A percentile compares a stretch with the other conserved stretches of the same genome.
phyloP scores from a whole-genome alignment of 2,888 invertebrate genomes.

The Lithophane leautieri region DNA sequence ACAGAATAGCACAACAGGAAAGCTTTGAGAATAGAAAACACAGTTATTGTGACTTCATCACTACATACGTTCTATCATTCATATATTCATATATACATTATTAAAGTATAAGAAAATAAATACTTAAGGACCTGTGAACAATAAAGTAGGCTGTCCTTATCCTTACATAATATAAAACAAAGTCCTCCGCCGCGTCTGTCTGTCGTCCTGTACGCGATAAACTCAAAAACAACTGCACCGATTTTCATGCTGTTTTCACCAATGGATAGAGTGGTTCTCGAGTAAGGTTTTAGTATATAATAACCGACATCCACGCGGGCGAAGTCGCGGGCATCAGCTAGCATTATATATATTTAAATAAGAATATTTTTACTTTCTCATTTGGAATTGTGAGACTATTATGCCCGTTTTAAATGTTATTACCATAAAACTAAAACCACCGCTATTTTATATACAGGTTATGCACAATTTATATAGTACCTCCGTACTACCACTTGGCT shows the following conservation, averaged over 20 bases:
- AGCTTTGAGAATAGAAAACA: background rate
- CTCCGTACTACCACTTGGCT: constrained; percentile 56
- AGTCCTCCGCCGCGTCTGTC: too few species aligned
- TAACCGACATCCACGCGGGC: too few species aligned
- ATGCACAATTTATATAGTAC: constrained; percentile 53
- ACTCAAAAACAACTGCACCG: too few species aligned
- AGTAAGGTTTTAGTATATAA: too few species aligned
- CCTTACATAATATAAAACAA: too few species aligned
- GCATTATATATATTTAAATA: background rate
- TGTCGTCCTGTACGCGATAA: too few species aligned
- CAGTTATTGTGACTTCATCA: background rate
- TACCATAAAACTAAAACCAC: constrained; percentile 26
- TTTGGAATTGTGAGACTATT: background rate
- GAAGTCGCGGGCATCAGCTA: too few species aligned
- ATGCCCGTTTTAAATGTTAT: constrained; percentile 31
- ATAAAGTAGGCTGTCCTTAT: too few species aligned
- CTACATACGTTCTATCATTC: background rate
- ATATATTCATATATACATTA: too few species aligned
- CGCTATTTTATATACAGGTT: constrained; percentile 24
- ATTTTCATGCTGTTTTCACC: too few species aligned
- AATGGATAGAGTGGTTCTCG: too few species aligned
- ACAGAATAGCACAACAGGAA: background rate
- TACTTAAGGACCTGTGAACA: background rate
- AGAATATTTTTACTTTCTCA: background rate
- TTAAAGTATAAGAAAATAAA: background rate